Conservation (phyloP, 2,888 invertebrate species). For the Philopedon plagiatum region DNA sequence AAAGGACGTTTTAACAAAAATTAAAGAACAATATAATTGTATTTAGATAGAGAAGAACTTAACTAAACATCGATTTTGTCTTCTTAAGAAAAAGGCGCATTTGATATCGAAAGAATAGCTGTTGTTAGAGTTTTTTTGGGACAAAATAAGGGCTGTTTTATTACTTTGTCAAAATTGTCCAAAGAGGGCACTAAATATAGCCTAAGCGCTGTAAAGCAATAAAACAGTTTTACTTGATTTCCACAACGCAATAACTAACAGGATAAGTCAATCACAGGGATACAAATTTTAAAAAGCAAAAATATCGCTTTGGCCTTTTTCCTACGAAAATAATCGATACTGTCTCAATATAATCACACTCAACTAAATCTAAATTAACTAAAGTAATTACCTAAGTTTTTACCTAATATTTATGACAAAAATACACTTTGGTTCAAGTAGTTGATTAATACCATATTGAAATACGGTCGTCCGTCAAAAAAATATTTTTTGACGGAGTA, state of each 20-base stretch:
- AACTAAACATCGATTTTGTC: neutral
- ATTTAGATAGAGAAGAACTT: neutral
- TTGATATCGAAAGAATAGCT: neutral
- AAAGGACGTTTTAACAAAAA: constrained; percentile 51
- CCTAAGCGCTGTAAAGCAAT: too few species aligned
- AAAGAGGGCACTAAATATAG: too few species aligned
- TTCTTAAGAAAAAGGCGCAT: constrained; percentile 32
- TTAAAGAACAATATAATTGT: constrained; percentile 46
- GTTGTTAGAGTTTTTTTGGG: too few species aligned
- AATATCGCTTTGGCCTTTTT: too few species aligned
- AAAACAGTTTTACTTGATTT: too few species aligned
- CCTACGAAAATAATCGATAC: too few species aligned
- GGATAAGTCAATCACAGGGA: too few species aligned
- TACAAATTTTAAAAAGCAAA: too few species aligned
- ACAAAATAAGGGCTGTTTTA: too few species aligned
- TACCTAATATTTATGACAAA: constrained; percentile 55
- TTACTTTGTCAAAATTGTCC: too few species aligned
- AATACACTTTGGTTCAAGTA: constrained; percentile 63
- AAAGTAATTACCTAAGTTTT: constrained; percentile 50
- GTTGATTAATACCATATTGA: constrained; percentile 62
- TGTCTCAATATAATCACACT: constrained; percentile 49
- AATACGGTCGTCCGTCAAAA: constrained; percentile 59
- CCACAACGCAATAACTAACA: too few species aligned
- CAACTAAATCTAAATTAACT: constrained; percentile 40
- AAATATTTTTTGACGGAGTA: constrained; percentile 47